Base-by-base conservation (phyloP, 2,797 vertebrate genomes). In the Brotula barbata region DNA sequence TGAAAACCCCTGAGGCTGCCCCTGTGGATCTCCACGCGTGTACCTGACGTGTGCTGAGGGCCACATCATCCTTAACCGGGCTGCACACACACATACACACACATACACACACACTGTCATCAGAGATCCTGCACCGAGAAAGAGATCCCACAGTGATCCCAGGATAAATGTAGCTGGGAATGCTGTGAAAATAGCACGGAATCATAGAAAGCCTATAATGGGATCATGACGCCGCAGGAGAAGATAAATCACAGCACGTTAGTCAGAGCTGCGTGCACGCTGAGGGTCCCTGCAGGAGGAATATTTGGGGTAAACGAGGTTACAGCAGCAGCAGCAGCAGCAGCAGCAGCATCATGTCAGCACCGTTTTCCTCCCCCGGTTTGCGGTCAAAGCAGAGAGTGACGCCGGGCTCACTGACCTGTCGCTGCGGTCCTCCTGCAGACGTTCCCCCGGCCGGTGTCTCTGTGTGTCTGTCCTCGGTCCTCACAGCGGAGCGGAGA, bases 11-110 rank as follows among this genome's bases (percentile, higher is more conserved):
- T n/a, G n/a, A n/a, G n/a, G n/a, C n/a, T n/a, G n/a, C n/a, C n/a
- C n/a, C n/a, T n/a, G n/a, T n/a, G n/a, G n/a, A n/a, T n/a, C n/a
- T n/a, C 71, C 52, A 64, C 55, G 53, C 33, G 21, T 50, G 52
- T 66, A 69, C 67, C 75, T 77, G 65, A 76, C 68, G 71, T 60
- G 56, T 62, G 68, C 73, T 74, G 75, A 68, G 74, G 67, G 83
- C 83, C 85, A 88, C 83, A 86, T 84, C 84, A 85, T 73, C 58
- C 33, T 33, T 52, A 53, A 56, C 49, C 41, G 31, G 48, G 25
- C 36, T 51, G 39, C 54, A 46, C 44, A 46, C 41, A 36, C 3
- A 3, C 34, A 7, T 6, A 36, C 4, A 4, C 25, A 4, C 25
- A 7, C 25, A 28, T 4, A 28, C n/a, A 7, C 25, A 28, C 25